These are phyloP conservation scores for Tenthredo notha DNA, from an alignment of 2,888 invertebrate genomes.

Conservation along the genomic window DNA sequence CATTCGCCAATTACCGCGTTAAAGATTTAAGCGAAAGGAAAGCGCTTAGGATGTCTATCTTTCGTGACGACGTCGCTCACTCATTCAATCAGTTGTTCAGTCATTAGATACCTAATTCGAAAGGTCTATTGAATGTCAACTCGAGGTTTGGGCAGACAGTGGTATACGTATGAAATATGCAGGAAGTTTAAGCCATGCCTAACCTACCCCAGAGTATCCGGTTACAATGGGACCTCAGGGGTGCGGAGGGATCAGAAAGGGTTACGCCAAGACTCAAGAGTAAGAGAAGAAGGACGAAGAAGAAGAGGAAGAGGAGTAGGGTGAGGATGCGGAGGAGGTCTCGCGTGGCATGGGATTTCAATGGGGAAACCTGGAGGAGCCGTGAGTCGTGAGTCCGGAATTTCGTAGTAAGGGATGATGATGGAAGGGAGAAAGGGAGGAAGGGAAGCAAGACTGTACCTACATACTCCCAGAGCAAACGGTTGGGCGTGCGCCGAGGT, in stretches of 20 bases:
- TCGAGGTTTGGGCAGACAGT: constrained; percentile 2
- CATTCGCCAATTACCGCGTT: neutral
- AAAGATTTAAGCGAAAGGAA: neutral
- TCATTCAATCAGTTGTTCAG: constrained; percentile 10
- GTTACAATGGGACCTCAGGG: constrained; percentile 12
- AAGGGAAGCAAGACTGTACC: constrained; percentile 28
- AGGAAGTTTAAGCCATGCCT: constrained; percentile 43
- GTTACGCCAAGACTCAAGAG: neutral
- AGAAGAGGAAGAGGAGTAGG: neutral
- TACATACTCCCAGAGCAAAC: constrained; percentile 29
- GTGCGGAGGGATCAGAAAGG: constrained; percentile 21
- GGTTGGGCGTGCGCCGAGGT: constrained; percentile 50
- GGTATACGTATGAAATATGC: constrained; percentile 41
- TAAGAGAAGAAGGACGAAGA: neutral
- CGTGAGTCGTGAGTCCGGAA: neutral
- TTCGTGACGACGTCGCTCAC: constrained; percentile 13
- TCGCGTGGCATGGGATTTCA: constrained; percentile 45
- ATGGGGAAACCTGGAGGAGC: neutral
- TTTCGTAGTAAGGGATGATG: constrained; percentile 5
- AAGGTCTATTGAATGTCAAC: constrained; percentile 44
- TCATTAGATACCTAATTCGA: constrained; percentile 6
- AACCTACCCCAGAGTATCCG: constrained; percentile 40
- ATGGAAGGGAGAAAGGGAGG: constrained; percentile 11
- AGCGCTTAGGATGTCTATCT: neutral
- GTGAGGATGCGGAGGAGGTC: neutral